phyloP scores from a whole-genome alignment of 2,113 vertebrate species.

The Setophaga coronata region DNA sequence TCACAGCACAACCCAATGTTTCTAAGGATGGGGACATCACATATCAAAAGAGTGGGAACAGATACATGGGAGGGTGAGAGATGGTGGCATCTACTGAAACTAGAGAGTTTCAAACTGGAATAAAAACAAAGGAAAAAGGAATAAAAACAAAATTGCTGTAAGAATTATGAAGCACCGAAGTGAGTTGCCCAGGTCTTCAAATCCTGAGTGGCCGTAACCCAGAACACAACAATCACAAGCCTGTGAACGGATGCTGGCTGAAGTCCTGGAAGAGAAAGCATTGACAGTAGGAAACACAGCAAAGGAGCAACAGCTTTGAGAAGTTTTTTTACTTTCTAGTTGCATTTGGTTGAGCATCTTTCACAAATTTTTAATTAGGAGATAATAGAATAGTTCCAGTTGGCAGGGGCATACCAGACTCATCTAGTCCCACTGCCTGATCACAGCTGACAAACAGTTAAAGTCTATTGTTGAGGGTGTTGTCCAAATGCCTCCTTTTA shows the following conservation, averaged over 20 bases:
- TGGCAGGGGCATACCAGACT: neutral
- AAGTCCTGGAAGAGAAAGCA: neutral
- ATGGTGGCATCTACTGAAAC: neutral
- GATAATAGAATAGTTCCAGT: neutral
- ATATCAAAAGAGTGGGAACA: neutral
- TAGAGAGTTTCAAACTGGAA: neutral
- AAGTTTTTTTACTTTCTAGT: neutral
- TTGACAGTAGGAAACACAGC: neutral
- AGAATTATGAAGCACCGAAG: neutral
- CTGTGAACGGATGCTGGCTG: accelerated
- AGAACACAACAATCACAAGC: neutral
- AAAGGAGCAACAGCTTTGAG: neutral
- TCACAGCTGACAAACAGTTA: neutral
- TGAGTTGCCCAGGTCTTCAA: neutral
- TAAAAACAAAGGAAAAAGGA: neutral
- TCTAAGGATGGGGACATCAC: neutral
- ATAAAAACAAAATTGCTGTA: neutral
- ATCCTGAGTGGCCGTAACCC: neutral
- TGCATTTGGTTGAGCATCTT: neutral
- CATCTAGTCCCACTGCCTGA: neutral
- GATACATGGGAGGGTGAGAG: neutral
- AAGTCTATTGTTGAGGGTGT: accelerated
- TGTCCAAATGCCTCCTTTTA: neutral
- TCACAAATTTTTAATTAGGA: neutral
- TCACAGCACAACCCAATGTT: neutral